Conservation (phyloP, 2,113 vertebrate genomes). For the Rhinichthys klamathensis region DNA sequence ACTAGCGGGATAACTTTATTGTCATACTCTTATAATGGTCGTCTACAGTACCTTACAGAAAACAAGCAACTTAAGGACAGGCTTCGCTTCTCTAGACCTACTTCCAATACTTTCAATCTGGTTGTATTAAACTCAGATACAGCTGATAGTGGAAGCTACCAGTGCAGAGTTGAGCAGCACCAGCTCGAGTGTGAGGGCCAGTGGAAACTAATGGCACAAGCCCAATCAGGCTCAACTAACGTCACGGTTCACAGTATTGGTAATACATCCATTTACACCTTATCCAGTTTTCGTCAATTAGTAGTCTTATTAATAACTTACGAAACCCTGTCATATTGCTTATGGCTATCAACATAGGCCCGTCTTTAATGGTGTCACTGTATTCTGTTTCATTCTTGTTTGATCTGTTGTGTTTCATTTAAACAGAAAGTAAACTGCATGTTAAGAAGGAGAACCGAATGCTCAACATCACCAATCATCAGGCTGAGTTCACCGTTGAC, state of each 20-base stretch:
- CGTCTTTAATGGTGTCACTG: background rate
- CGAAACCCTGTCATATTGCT: background rate
- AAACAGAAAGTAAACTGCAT: slow-evolving; percentile 63
- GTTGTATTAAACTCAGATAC: slow-evolving; percentile 31
- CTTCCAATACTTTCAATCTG: slow-evolving; percentile 21
- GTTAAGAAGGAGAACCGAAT: slow-evolving; percentile 39
- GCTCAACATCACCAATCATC: slow-evolving; percentile 54
- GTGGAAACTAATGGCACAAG: slow-evolving; percentile 10
- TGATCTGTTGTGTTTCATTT: background rate
- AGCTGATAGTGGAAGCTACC: slow-evolving; percentile 54
- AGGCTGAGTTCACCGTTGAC: slow-evolving; percentile 58
- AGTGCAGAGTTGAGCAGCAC: slow-evolving; percentile 52
- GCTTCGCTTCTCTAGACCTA: slow-evolving; percentile 43
- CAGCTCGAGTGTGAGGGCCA: slow-evolving; percentile 22
- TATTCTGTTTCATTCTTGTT: background rate
- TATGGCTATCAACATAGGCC: background rate
- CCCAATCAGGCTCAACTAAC: slow-evolving; percentile 11
- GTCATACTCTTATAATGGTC: slow-evolving; percentile 11
- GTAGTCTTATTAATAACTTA: background rate
- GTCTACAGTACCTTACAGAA: background rate
- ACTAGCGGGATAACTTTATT: slow-evolving; percentile 3
- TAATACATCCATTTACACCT: slow-evolving; percentile 13
- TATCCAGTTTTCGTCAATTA: background rate
- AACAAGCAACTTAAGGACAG: slow-evolving; percentile 2
- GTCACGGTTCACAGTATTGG: slow-evolving; percentile 49